Base-by-base conservation (phyloP, 2,888 invertebrate genomes). In the Alentia gelatinosa region DNA sequence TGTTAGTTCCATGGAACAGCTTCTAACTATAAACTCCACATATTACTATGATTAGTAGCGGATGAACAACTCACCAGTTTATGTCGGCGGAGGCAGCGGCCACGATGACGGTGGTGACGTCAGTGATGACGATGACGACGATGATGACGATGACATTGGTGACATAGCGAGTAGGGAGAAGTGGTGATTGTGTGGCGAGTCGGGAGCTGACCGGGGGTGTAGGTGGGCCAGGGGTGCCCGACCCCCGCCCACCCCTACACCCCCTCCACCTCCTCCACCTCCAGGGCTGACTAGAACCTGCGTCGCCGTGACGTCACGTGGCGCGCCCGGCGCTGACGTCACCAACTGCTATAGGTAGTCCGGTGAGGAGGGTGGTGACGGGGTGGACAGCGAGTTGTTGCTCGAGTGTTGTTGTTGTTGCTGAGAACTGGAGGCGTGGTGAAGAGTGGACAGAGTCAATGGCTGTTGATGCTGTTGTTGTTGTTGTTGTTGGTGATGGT, bases 291-390 rank as follows among this genome's bases (percentile, higher is more conserved):
- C 79, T 79, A 79, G 79, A 79, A 79, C 79, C 79, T 79, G 30
- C 68, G 68, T 68, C 68, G 68, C 79, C 79, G 79, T 35, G 79
- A 79, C 79, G 79, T 79, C 74, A 74, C 30, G 30, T 15, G 12
- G 12, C 30, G 12, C 37, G 15, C 37, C 15, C 79, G 79, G 39
- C 37, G 37, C 23, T 79, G 79, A 79, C 79, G 79, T 79, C 79
- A 79, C 37, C 79, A 33, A 47, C 50, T 86, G 86, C 86, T 86
- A 86, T 86, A 86, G 26, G 30, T 86, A 86, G 50, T 86, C 86
- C 4, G 86, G 86, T 12, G 86, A 86, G 42, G 86, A 86, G 15
- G 86, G 86, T 9, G 86, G 86, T 23, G 86, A 86, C 0, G 86
- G 86, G 0, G 86, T 86, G 86, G 86, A 86, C 33, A 86, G 86